A percentile compares a stretch with the other conserved stretches of the same genome.
These are phyloP conservation scores for Drosophila bocki DNA, from an alignment of 1,140 invertebrate species.

Conservation along the genomic window DNA sequence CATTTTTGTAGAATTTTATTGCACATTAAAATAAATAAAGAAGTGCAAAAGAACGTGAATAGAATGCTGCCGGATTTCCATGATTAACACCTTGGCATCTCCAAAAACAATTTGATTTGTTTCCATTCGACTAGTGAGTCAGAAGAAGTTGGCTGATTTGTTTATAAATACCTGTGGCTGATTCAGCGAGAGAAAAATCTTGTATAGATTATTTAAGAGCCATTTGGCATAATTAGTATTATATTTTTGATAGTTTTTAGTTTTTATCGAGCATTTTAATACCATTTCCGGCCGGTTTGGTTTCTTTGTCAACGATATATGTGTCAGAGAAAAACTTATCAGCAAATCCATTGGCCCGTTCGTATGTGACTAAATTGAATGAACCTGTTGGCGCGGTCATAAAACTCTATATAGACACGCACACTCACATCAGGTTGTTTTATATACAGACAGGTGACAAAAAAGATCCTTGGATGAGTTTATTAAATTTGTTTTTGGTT, in stretches of 20 bases:
- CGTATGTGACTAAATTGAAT: slow-evolving; percentile 71
- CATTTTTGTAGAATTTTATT: neutral
- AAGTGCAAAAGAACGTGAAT: slow-evolving; percentile 24
- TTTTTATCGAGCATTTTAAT: slow-evolving; percentile 25
- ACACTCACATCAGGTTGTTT: slow-evolving; percentile 12
- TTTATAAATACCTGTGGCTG: slow-evolving; percentile 21
- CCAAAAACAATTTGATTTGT: slow-evolving; percentile 54
- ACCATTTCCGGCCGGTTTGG: slow-evolving; percentile 38
- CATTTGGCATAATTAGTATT: slow-evolving; percentile 4
- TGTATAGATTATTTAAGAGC: neutral
- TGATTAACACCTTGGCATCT: slow-evolving; percentile 62
- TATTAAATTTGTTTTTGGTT: slow-evolving; percentile 41
- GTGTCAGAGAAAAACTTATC: slow-evolving; percentile 71
- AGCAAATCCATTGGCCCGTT: slow-evolving; percentile 46
- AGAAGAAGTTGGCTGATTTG: slow-evolving; percentile 26
- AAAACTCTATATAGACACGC: slow-evolving; percentile 37
- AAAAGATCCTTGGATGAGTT: slow-evolving; percentile 34
- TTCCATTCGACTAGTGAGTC: slow-evolving; percentile 52
- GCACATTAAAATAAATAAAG: slow-evolving; percentile 38
- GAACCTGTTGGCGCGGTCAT: slow-evolving; percentile 63
- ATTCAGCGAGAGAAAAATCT: slow-evolving; percentile 29
- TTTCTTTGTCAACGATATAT: slow-evolving; percentile 33
- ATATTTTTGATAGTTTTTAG: slow-evolving; percentile 24
- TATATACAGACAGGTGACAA: slow-evolving; percentile 45
- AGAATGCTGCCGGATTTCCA: slow-evolving; percentile 14